These are phyloP conservation scores for Etheostoma cragini DNA, from an alignment of 2,113 vertebrate species.

Conservation along the genomic window DNA sequence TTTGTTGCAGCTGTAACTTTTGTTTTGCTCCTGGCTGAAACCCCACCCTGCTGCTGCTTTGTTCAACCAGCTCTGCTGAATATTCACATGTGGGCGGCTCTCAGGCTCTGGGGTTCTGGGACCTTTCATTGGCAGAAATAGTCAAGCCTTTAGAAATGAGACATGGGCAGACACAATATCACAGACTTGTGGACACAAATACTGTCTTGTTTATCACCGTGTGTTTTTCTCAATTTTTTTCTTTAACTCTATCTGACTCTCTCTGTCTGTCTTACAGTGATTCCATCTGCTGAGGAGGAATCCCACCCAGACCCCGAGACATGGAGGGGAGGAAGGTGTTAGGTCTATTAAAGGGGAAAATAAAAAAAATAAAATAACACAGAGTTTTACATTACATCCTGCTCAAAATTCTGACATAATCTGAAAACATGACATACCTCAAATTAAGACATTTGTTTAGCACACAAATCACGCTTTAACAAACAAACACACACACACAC, in stretches of 20 bases:
- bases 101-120: conserved; percentile 21
- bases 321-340: neutral
- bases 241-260: conserved; percentile 25
- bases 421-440: neutral
- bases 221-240: conserved; percentile 16
- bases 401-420: neutral
- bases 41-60: conserved; percentile 76
- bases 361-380: conserved; percentile 14
- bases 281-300: conserved; percentile 64
- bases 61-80: conserved; percentile 64
- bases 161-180: conserved; percentile 42
- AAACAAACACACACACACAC: neutral
- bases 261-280: conserved; percentile 52
- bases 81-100: conserved; percentile 69
- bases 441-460: neutral
- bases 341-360: conserved; percentile 28
- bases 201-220: conserved; percentile 36
- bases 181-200: conserved; percentile 51
- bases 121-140: conserved; percentile 27
- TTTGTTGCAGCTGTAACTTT: conserved; percentile 48
- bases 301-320: conserved; percentile 57
- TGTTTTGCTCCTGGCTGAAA: conserved; percentile 56
- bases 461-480: neutral
- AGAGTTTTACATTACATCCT: neutral
- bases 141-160: conserved; percentile 39